These are phyloP conservation scores for Caiman crocodilus DNA, from an alignment of 2,797 vertebrate species.

Conservation along the genomic window DNA sequence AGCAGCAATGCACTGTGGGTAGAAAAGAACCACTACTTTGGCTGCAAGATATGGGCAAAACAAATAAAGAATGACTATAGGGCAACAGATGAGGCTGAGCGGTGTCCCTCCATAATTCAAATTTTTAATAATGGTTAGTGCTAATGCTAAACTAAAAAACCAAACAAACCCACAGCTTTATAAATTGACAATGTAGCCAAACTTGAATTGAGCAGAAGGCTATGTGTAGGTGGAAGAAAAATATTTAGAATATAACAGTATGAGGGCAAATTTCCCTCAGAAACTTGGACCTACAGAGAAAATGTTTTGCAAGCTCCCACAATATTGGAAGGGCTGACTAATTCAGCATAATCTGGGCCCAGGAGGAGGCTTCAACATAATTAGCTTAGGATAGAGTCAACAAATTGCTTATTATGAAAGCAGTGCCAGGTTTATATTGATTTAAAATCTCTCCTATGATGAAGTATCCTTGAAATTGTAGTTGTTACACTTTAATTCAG, in stretches of 20 bases:
- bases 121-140: neutral
- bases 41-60: neutral
- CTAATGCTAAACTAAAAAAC: neutral
- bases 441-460: neutral
- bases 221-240: neutral
- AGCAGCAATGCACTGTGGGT: no score
- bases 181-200: neutral
- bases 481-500: neutral
- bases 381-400: neutral
- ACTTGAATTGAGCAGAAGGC: neutral
- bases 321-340: neutral
- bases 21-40: neutral
- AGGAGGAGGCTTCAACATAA: neutral
- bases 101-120: neutral
- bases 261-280: neutral
- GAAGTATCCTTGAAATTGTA: neutral
- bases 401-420: neutral
- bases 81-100: neutral
- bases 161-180: neutral
- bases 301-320: neutral
- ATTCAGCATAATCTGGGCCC: neutral
- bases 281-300: neutral
- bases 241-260: neutral
- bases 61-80: neutral
- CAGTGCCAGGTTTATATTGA: neutral